Base-by-base conservation (phyloP, 92 coral and sea anemone species). In the Zoanthus sociatus region DNA sequence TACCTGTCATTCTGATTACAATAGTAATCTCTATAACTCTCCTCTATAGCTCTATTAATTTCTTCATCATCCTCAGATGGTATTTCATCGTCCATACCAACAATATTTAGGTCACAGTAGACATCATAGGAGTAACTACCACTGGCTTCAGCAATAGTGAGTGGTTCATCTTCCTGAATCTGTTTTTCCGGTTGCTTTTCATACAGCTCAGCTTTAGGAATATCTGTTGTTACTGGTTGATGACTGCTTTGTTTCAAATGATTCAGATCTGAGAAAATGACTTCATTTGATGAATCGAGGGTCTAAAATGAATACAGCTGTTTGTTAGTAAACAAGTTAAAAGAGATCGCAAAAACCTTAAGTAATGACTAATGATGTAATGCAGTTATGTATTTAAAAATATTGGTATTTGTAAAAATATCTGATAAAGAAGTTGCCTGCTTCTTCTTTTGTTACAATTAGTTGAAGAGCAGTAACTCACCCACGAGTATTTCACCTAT, bases 251-350 rank as follows among this genome's bases (percentile, higher is more conserved):
- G 21, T 7, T 68, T 44, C 21, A 17, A 68, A 12, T 21, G 42
- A 44, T 44, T 20, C 13, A 50, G 76, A 13, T 71, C 76, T 42
- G 47, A 30, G 76, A 71, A 71, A 51, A 71, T 71, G 50, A 71
- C 76, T 71, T 71, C 76, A 71, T 71, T 71, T 30, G 76, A 71
- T 71, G 76, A 71, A 46, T 71, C 51, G 37, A 71, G 76, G 76
- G 76, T 33, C 76, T 42, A 42, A 71, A 71, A 71, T 71, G 26
- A 20, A 68, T 20, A 71, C 76, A 71, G 76, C 37, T 32, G 33
- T 31, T 71, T 33, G 76, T 71, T 71, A 33, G 20, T 71, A 5
- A 48, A 33, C 33, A 71, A 71, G 76, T 71, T 30, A 71, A 71
- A 15, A 18, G 76, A 71, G 37, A 71, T 71, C 37, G 50, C 46